phyloP scores from a whole-genome alignment of 2,888 invertebrate species.

The Sepiola atlantica region DNA sequence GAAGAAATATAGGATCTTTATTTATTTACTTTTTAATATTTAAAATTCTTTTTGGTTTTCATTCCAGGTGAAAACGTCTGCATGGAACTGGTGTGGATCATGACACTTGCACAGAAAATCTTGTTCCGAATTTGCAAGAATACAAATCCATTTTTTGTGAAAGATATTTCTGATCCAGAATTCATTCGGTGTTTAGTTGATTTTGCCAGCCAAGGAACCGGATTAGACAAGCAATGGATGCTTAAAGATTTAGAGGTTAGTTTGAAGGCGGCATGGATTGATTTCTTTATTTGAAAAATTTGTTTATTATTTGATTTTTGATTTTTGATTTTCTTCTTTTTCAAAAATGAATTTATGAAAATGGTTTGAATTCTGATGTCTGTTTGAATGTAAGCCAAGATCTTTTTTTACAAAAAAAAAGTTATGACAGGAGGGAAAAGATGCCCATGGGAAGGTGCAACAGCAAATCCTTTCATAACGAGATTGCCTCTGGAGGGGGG shows the following conservation, averaged over 20 bases:
- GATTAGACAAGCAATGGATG: slow-evolving; percentile 72
- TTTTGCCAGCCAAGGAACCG: slow-evolving; percentile 71
- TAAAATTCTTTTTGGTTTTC: neutral
- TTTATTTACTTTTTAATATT: neutral
- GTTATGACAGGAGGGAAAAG: too few species aligned
- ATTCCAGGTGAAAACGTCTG: slow-evolving; percentile 53
- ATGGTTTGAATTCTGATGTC: too few species aligned
- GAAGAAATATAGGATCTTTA: too few species aligned
- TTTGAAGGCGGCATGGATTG: neutral
- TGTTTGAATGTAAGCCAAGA: too few species aligned
- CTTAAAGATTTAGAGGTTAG: slow-evolving; percentile 72
- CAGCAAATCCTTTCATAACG: too few species aligned
- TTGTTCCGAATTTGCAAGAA: slow-evolving; percentile 64
- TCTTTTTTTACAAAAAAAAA: too few species aligned
- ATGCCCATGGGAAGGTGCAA: too few species aligned
- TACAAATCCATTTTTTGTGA: slow-evolving; percentile 53
- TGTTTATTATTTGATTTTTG: too few species aligned
- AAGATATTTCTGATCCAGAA: slow-evolving; percentile 63
- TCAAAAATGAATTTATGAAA: too few species aligned
- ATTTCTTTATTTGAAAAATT: neutral
- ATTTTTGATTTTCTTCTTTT: too few species aligned
- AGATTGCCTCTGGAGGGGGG: too few species aligned
- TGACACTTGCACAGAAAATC: slow-evolving; percentile 70
- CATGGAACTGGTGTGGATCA: slow-evolving; percentile 71
- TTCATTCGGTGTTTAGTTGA: slow-evolving; percentile 71